Conservation (phyloP, 1,140 invertebrate species). For the Chironomus striatipennis region DNA sequence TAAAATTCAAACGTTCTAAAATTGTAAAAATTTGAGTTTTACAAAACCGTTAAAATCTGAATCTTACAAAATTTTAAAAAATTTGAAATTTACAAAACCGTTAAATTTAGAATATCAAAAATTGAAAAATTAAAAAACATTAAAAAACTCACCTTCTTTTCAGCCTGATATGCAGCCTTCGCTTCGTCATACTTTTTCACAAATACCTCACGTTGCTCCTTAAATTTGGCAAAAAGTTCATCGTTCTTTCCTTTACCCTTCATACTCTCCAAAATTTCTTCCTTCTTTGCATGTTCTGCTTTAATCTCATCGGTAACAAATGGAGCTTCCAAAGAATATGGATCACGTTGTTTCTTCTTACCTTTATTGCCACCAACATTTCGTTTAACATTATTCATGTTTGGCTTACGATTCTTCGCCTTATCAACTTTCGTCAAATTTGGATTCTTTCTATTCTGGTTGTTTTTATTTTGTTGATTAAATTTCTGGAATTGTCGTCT, state of each 20-base stretch:
- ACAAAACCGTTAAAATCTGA: no score
- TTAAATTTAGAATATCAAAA: no score
- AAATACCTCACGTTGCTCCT: constrained; percentile 38
- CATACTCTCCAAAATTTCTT: constrained; percentile 37
- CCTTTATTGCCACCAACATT: neutral
- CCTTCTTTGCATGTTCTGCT: constrained; percentile 32
- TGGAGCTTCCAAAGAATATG: constrained; percentile 39
- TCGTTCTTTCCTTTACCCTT: constrained; percentile 39
- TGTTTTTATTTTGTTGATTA: neutral
- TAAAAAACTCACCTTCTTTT: constrained; percentile 18
- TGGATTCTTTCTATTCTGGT: constrained; percentile 7
- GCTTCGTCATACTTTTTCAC: constrained; percentile 36
- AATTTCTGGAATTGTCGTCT: constrained; percentile 19
- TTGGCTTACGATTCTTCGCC: neutral
- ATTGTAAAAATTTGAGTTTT: no score
- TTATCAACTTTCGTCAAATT: constrained; percentile 3
- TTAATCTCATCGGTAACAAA: constrained; percentile 38
- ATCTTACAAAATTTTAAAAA: neutral
- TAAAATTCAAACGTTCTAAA: no score
- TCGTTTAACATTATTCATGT: constrained; percentile 1
- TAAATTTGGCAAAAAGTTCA: constrained; percentile 38
- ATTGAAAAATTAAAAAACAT: no score
- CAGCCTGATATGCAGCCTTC: neutral
- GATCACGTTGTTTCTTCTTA: constrained; percentile 27
- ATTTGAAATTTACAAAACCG: no score